These are phyloP conservation scores for Arctopsyche grandis DNA, from an alignment of 1,140 invertebrate species.

Conservation along the genomic window DNA sequence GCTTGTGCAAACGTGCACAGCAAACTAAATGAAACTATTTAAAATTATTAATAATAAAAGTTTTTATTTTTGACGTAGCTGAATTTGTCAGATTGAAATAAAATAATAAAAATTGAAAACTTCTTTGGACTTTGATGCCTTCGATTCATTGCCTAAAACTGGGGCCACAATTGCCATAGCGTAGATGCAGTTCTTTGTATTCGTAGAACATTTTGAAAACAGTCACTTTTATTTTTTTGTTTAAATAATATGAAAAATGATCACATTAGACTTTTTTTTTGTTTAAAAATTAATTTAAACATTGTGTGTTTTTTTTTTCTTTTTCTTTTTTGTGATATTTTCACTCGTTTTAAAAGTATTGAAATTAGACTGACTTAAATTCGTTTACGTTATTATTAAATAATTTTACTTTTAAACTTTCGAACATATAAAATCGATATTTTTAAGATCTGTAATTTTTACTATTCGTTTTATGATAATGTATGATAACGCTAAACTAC, in stretches of 20 bases:
- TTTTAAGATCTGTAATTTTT: slow-evolving; percentile 22
- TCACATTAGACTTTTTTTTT: no score
- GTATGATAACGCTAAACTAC: background rate
- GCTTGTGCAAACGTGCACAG: no score
- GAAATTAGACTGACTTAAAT: slow-evolving; percentile 25
- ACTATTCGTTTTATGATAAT: slow-evolving; percentile 6
- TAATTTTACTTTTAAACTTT: background rate
- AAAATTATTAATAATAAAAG: background rate
- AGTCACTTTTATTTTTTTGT: no score
- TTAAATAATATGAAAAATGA: no score
- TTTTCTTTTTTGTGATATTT: slow-evolving; percentile 21
- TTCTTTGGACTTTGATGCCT: slow-evolving; percentile 23
- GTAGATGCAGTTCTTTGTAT: slow-evolving; percentile 18
- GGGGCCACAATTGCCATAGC: slow-evolving; percentile 22
- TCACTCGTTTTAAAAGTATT: slow-evolving; percentile 24
- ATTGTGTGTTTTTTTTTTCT: background rate
- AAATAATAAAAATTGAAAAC: background rate
- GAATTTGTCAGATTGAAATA: no score
- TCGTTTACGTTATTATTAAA: slow-evolving; percentile 6
- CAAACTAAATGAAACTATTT: background rate
- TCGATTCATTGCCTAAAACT: slow-evolving; percentile 25
- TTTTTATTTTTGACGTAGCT: no score
- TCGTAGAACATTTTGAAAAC: slow-evolving; percentile 1
- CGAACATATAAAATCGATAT: slow-evolving; percentile 9
- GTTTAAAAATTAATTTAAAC: slow-evolving; percentile 1